Evolutionary conservation across 2,888 invertebrate species (phyloP).

Genomic region (Tortricodes alternella): DNA sequence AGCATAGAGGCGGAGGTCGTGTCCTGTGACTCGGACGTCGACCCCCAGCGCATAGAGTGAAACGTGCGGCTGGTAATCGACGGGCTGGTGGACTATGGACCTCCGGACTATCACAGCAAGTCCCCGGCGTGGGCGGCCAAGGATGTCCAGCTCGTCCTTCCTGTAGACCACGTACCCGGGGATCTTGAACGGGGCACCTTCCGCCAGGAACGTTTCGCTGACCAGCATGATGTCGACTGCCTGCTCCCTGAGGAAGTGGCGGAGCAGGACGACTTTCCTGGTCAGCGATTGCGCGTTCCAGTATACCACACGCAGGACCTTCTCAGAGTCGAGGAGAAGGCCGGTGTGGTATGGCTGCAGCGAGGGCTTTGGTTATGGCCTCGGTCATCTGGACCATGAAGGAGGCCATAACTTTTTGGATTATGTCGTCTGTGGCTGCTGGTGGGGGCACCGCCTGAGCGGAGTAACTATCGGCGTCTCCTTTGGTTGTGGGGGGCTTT

Average conservation of each 20-base stretch:
- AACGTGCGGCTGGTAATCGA: background rate
- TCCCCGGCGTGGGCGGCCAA: slow-evolving; percentile 15
- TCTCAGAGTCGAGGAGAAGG: background rate
- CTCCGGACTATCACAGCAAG: slow-evolving; percentile 14
- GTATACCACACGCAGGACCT: background rate
- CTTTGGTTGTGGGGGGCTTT: too few species aligned
- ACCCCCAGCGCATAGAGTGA: slow-evolving; percentile 22
- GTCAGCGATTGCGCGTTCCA: slow-evolving; percentile 17
- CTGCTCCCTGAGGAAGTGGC: background rate
- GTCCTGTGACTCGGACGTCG: background rate
- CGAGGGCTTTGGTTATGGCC: background rate
- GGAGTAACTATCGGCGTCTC: too few species aligned
- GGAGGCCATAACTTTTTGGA: too few species aligned
- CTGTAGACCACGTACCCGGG: background rate
- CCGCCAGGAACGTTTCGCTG: background rate
- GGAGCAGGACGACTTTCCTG: slow-evolving; percentile 1
- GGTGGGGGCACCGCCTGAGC: too few species aligned
- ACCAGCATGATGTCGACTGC: slow-evolving; percentile 2
- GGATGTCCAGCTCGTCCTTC: background rate
- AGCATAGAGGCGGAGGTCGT: slow-evolving; percentile 8
- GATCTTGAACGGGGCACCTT: background rate
- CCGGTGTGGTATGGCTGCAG: background rate
- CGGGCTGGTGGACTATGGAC: slow-evolving; percentile 19
- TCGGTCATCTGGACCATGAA: too few species aligned
- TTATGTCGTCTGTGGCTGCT: too few species aligned